Evolutionary conservation across 2,113 vertebrate species (phyloP).

Genomic region (Rhinolophus sinicus): DNA sequence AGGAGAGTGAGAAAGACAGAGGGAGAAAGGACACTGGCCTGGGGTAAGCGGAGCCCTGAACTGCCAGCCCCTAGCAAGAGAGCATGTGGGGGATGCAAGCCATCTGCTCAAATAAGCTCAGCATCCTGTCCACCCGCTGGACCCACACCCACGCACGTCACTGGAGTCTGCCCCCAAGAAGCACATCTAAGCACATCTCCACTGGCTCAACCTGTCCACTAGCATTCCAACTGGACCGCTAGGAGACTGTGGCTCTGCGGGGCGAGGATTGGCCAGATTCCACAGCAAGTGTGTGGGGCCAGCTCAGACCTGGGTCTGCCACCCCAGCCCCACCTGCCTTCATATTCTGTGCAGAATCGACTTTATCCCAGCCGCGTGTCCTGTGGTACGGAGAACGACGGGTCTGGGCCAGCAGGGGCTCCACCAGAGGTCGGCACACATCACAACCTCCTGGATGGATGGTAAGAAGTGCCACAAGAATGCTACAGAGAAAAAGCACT

Average conservation of each 20-base stretch:
- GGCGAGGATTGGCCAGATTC: background rate
- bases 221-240: rapidly evolving
- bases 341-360: rapidly evolving
- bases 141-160: rapidly evolving
- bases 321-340: background rate
- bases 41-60: rapidly evolving
- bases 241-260: background rate
- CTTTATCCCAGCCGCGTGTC: rapidly evolving
- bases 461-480: rapidly evolving
- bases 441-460: rapidly evolving
- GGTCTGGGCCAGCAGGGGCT: background rate
- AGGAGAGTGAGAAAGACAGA: background rate
- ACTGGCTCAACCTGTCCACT: rapidly evolving
- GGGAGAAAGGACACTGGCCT: too few relatives aligned
- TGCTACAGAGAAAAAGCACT: background rate
- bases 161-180: too few relatives aligned
- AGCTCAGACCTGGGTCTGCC: background rate
- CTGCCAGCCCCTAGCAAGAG: background rate
- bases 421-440: rapidly evolving
- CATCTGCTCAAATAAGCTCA: background rate
- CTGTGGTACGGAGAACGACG: rapidly evolving
- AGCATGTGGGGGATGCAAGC: too few relatives aligned
- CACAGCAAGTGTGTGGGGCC: rapidly evolving
- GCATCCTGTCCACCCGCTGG: too few relatives aligned
- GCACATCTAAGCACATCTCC: background rate